Conservation (phyloP, 2,797 vertebrate species). For the Otolemur crassicaudatus region DNA sequence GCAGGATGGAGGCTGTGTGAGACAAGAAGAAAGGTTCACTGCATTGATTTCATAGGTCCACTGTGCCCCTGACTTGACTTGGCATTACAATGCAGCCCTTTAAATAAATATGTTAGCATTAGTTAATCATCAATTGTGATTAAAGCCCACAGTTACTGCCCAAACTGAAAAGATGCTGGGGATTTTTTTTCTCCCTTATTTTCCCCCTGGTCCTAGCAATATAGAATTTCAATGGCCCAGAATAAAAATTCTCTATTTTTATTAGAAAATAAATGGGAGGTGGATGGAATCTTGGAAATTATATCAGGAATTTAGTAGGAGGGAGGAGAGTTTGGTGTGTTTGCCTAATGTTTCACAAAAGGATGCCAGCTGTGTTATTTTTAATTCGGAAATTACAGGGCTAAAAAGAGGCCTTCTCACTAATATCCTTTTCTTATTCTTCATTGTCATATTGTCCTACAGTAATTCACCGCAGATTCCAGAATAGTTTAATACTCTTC, state of each 20-base stretch:
- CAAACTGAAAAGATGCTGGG: constrained; percentile 20
- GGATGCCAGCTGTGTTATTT: constrained; percentile 69
- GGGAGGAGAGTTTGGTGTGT: constrained; percentile 17
- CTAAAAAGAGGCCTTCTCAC: constrained; percentile 70
- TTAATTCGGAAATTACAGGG: constrained; percentile 64
- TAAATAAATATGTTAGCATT: constrained; percentile 60
- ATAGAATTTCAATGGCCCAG: constrained; percentile 14
- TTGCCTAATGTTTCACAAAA: constrained; percentile 70
- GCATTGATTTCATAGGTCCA: constrained; percentile 3
- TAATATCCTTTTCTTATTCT: constrained; percentile 65
- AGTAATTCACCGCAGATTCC: constrained; percentile 59
- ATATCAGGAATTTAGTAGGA: constrained; percentile 44
- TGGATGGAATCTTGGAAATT: not conserved
- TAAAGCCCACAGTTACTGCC: constrained; percentile 33
- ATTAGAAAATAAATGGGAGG: constrained; percentile 42
- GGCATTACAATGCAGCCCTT: constrained; percentile 41
- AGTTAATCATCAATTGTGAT: constrained; percentile 55
- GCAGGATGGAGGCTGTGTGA: not conserved
- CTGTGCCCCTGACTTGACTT: not conserved
- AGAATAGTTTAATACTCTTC: constrained; percentile 31
- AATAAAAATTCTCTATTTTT: constrained; percentile 60
- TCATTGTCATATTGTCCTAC: constrained; percentile 57
- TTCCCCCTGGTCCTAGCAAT: constrained; percentile 9
- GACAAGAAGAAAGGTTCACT: not conserved
- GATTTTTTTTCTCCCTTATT: not conserved